Percentiles rank a stretch among this genome's conserved stretches.
These are phyloP conservation scores for Drosophila borborema DNA, from an alignment of 2,888 invertebrate species.

Conservation along the genomic window DNA sequence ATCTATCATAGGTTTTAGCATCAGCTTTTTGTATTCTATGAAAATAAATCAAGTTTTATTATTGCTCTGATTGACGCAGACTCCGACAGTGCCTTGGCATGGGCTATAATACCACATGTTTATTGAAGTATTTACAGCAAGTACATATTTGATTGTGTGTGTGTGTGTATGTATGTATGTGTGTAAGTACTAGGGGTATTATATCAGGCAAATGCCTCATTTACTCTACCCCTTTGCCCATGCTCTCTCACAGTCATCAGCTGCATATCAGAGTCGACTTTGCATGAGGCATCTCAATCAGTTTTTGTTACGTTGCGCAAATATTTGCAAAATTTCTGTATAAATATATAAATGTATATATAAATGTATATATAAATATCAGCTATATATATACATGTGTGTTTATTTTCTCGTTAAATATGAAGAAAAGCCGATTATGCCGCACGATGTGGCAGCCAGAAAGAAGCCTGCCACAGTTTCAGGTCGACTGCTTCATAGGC, in stretches of 20 bases:
- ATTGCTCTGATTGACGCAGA: not conserved
- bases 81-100: not conserved
- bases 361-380: not conserved
- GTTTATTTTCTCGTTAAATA: slow-evolving; percentile 31
- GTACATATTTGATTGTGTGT: slow-evolving; percentile 3
- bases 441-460: slow-evolving; percentile 48
- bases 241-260: not conserved
- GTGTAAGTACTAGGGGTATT: not conserved
- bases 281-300: slow-evolving; percentile 43
- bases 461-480: slow-evolving; percentile 15
- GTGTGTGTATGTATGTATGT: not conserved
- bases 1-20: slow-evolving; percentile 1
- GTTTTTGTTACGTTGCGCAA: slow-evolving; percentile 39
- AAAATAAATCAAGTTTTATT: slow-evolving; percentile 15
- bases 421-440: slow-evolving; percentile 58
- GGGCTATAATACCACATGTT: not conserved
- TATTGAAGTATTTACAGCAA: not conserved
- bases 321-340: slow-evolving; percentile 48
- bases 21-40: not conserved
- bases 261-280: slow-evolving; percentile 8
- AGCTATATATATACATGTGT: not conserved
- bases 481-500: slow-evolving; percentile 12
- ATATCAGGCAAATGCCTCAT: slow-evolving; percentile 1
- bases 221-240: not conserved
- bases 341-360: slow-evolving; percentile 5